These are phyloP conservation scores for Dendrocincla fuliginosa DNA, from an alignment of 2,797 vertebrate species.

Conservation along the genomic window DNA sequence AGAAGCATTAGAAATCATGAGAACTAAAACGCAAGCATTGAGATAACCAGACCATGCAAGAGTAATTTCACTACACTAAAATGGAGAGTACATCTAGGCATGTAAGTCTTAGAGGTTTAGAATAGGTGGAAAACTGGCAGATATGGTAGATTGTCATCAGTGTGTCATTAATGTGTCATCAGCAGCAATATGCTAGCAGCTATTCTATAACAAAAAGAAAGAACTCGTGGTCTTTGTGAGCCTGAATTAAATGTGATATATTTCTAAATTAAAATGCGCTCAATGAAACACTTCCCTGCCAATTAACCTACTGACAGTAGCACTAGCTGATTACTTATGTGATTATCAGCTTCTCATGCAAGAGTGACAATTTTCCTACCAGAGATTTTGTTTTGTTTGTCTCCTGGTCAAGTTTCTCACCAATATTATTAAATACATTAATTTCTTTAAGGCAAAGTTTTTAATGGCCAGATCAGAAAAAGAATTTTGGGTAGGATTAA, in stretches of 20 bases:
- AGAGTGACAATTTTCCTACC: neutral
- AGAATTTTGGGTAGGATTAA: neutral
- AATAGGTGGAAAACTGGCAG: neutral
- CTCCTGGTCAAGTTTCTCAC: neutral
- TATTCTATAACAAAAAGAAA: slow-evolving; percentile 12
- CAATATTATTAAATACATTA: neutral
- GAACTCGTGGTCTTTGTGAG: neutral
- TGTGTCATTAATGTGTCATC: neutral
- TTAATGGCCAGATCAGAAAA: neutral
- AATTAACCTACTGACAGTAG: neutral
- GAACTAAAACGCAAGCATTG: slow-evolving; percentile 29
- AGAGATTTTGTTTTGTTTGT: neutral
- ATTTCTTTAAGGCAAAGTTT: neutral
- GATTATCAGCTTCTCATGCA: neutral
- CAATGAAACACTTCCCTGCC: neutral
- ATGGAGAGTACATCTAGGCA: slow-evolving; percentile 22
- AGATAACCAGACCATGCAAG: slow-evolving; percentile 23
- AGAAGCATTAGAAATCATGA: slow-evolving; percentile 1
- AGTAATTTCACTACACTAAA: neutral
- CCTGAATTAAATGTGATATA: slow-evolving; percentile 2
- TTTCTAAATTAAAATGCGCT: slow-evolving; percentile 28
- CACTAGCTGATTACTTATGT: neutral
- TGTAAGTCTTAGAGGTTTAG: slow-evolving; percentile 22
- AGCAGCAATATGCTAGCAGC: neutral
- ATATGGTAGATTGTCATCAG: neutral